phyloP scores from a whole-genome alignment of 2,797 vertebrate species.

The Gallinago stenura region DNA sequence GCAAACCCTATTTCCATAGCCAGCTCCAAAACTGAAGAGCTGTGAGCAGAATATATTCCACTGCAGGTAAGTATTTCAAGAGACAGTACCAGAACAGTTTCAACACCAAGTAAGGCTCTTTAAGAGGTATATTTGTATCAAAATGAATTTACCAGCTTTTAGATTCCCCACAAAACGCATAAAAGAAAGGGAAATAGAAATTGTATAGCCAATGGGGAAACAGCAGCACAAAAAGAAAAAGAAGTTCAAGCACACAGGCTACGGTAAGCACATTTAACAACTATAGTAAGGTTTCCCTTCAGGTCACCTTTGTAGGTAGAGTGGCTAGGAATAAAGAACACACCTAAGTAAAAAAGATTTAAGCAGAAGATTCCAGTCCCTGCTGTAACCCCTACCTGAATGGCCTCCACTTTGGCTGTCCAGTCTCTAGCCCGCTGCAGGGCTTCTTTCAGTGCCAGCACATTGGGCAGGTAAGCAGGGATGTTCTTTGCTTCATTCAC shows the following conservation, averaged over 20 bases:
- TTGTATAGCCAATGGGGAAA: neutral
- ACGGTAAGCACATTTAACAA: neutral
- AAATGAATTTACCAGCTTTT: neutral
- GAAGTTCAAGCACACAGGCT: neutral
- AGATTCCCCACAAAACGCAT: neutral
- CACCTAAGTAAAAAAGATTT: neutral
- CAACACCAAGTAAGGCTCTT: neutral
- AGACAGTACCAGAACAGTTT: neutral
- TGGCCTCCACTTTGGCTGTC: slow-evolving; percentile 93
- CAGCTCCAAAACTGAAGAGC: neutral
- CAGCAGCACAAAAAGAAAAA: neutral
- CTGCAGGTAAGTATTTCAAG: neutral
- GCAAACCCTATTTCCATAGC: neutral
- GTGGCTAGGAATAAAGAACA: neutral
- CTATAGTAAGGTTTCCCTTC: neutral
- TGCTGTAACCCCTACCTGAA: slow-evolving; percentile 85
- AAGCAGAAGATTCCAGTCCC: neutral
- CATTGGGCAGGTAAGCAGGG: slow-evolving; percentile 95
- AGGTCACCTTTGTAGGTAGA: neutral
- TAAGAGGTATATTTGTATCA: neutral
- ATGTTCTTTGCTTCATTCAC: slow-evolving; percentile 95
- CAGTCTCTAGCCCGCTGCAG: slow-evolving; percentile 96
- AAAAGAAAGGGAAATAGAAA: neutral
- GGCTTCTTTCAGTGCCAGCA: slow-evolving; percentile 93
- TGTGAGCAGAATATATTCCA: neutral